Evolutionary conservation across 2,113 vertebrate species (phyloP), one percentile per base, ranked within the genome.

Genomic region (Corythaeola cristata): DNA sequence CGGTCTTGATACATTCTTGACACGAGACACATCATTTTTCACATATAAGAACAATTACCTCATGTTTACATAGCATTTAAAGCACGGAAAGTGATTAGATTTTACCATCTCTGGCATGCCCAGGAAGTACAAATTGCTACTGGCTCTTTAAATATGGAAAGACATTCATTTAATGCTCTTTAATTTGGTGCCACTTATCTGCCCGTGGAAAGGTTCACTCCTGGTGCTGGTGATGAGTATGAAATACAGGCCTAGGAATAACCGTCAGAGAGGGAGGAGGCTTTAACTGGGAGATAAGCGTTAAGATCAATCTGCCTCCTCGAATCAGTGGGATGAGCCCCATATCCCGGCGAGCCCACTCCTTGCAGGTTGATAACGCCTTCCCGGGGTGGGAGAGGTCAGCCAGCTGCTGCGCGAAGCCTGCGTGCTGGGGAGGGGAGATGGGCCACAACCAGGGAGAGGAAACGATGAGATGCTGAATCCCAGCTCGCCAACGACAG

Each of bases 141-240:
- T 97, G 94, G 68, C 76, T 93, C 92, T 97, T 97, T 97, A 96
- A 97, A 85, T 78, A 76, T 66, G 78, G 78, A 83, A 91, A 97
- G 69, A 83, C 89, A 96, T 96, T 86, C 63, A 95, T 97, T 96
- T 95, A 88, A 96, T 93, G 77, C 95, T 92, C 95, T 97, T 97
- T 97, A 97, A 97, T 97, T 97, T 93, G 96, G 90, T 97, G 96
- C 89, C 96, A 95, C 96, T 98, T 98, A 98, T 98, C 98, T 97
- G 44, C 50, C 85, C 95, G 90, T 82, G 89, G 90, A 97, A 97
- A 93, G 49, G 68, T 94, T 97, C 82, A 90, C 82, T 95, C 73
- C 92, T 89, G 89, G 94, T 85, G 92, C 92, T 96, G 85, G 90
- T 97, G 97, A 98, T 97, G 97, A 91, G 58, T 96, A 97, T 97